A percentile compares a stretch with the other conserved stretches of the same genome.
Evolutionary conservation across 2,113 vertebrate genomes (phyloP).

Genomic region (Tringa solitaria): DNA sequence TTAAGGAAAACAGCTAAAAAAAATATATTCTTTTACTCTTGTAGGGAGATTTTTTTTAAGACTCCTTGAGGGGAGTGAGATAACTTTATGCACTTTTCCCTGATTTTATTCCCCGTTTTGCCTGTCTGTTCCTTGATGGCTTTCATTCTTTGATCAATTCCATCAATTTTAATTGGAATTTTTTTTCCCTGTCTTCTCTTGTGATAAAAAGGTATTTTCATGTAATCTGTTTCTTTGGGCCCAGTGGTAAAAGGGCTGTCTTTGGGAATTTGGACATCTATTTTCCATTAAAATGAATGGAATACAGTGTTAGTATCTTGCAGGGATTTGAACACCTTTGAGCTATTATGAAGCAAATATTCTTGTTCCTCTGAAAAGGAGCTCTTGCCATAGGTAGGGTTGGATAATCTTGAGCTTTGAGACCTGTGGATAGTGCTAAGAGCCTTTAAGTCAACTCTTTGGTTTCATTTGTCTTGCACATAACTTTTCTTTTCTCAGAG

Average conservation of each 20-base stretch:
- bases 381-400: neutral
- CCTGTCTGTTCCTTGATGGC: constrained; percentile 44
- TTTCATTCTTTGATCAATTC: constrained; percentile 58
- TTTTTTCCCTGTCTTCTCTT: constrained; percentile 58
- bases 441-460: neutral
- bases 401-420: constrained; percentile 13
- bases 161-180: constrained; percentile 66
- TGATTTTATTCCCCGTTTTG: constrained; percentile 56
- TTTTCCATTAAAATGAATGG: constrained; percentile 57
- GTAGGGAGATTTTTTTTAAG: neutral
- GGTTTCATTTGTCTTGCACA: neutral
- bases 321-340: constrained; percentile 59
- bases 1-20: constrained; percentile 50
- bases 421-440: neutral
- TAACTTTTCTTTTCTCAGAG: neutral
- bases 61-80: constrained; percentile 6
- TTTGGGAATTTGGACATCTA: constrained; percentile 61
- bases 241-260: constrained; percentile 48
- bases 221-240: constrained; percentile 48
- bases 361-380: constrained; percentile 6
- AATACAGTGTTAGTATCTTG: constrained; percentile 35
- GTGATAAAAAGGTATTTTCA: constrained; percentile 64
- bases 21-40: neutral
- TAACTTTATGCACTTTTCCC: constrained; percentile 34
- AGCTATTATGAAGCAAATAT: constrained; percentile 18